phyloP scores from a whole-genome alignment of 1,140 invertebrate genomes.

The Asbolus verrucosus region DNA sequence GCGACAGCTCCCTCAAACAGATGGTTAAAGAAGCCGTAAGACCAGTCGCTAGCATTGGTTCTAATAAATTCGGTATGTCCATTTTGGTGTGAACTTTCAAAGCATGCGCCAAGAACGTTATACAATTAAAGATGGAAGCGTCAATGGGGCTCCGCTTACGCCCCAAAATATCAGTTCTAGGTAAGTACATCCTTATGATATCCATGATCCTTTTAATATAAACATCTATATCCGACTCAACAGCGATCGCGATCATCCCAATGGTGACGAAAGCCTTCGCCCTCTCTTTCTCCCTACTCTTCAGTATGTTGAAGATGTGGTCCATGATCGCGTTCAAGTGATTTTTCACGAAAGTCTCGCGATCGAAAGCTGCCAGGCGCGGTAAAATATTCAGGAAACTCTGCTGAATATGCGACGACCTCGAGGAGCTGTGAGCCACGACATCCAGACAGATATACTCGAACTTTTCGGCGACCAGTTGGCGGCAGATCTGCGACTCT shows the following conservation, averaged over 20 bases:
- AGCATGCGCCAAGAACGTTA: slow-evolving; percentile 92
- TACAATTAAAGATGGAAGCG: slow-evolving; percentile 92
- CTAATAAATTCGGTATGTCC: slow-evolving; percentile 88
- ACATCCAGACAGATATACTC: slow-evolving; percentile 85
- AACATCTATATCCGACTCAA: slow-evolving; percentile 83
- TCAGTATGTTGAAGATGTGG: slow-evolving; percentile 81
- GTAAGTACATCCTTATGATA: slow-evolving; percentile 83
- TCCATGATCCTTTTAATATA: slow-evolving; percentile 90
- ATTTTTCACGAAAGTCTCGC: slow-evolving; percentile 81
- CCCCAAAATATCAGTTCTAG: slow-evolving; percentile 79
- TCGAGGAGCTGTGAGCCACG: slow-evolving; percentile 80
- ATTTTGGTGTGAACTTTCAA: slow-evolving; percentile 75
- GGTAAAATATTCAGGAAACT: slow-evolving; percentile 90
- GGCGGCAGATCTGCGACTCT: slow-evolving; percentile 90
- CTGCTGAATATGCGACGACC: slow-evolving; percentile 88
- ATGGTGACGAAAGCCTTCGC: slow-evolving; percentile 90
- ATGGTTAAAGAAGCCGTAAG: slow-evolving; percentile 91
- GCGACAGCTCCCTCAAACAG: slow-evolving; percentile 89
- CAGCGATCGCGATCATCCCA: slow-evolving; percentile 88
- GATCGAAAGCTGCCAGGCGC: slow-evolving; percentile 93
- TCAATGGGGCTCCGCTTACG: slow-evolving; percentile 83
- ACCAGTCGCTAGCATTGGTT: slow-evolving; percentile 92
- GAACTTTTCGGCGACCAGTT: slow-evolving; percentile 86
- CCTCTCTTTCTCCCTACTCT: slow-evolving; percentile 84
- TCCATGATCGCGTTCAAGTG: slow-evolving; percentile 83